Evolutionary conservation across 2,888 invertebrate species (phyloP).

Genomic region (Macaria notata): DNA sequence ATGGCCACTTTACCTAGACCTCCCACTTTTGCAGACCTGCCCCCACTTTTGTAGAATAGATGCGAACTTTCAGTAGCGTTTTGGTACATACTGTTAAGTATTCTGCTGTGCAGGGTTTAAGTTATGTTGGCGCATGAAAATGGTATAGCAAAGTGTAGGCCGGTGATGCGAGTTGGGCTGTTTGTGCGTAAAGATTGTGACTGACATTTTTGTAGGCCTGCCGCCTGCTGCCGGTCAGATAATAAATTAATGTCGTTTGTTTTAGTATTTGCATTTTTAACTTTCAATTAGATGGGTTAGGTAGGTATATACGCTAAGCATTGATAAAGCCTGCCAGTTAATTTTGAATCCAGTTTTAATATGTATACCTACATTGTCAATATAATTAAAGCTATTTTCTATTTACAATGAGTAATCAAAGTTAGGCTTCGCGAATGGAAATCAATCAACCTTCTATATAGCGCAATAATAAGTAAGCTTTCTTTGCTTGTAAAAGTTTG

Average conservation of each 20-base stretch:
- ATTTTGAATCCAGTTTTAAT: background rate
- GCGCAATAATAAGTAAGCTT: too few relatives aligned
- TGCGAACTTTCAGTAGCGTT: slow-evolving; percentile 6
- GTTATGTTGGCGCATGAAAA: slow-evolving; percentile 45
- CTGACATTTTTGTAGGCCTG: slow-evolving; percentile 53
- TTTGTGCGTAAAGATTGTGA: slow-evolving; percentile 69
- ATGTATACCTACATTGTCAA: too few relatives aligned
- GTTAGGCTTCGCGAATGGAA: too few relatives aligned
- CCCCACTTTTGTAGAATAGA: slow-evolving; percentile 28
- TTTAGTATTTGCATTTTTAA: slow-evolving; percentile 17
- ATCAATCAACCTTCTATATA: too few relatives aligned
- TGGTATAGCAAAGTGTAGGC: slow-evolving; percentile 62
- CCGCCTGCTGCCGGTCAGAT: slow-evolving; percentile 40
- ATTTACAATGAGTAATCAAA: too few relatives aligned
- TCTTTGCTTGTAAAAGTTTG: too few relatives aligned
- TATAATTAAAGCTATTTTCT: too few relatives aligned
- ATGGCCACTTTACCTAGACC: slow-evolving; percentile 54
- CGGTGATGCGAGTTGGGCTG: slow-evolving; percentile 63
- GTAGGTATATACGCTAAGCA: background rate
- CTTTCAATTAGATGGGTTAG: background rate
- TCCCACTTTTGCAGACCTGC: slow-evolving; percentile 40
- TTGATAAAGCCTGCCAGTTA: background rate
- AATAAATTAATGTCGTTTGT: slow-evolving; percentile 41
- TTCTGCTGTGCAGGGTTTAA: slow-evolving; percentile 33
- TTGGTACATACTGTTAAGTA: background rate